Conservation (phyloP, 2,888 invertebrate genomes). For the Ochropleura leucogaster region DNA sequence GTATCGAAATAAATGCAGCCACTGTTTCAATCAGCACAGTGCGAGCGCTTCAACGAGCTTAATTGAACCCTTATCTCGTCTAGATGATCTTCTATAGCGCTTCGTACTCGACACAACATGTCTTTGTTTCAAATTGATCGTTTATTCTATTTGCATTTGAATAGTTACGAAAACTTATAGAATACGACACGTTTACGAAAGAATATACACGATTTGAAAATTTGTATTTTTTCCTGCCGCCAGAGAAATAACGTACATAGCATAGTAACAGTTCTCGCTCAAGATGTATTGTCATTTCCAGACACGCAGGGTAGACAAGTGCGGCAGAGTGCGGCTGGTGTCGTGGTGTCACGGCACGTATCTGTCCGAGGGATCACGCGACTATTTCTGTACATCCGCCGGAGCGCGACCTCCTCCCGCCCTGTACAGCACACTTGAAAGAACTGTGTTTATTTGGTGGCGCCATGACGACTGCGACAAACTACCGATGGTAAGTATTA, state of each 20-base stretch:
- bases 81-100: slow-evolving; percentile 8
- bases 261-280: background rate
- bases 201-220: slow-evolving; percentile 1
- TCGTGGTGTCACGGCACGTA: background rate
- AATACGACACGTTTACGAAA: slow-evolving; percentile 1
- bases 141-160: slow-evolving; percentile 6
- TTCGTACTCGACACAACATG: background rate
- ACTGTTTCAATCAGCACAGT: slow-evolving; percentile 42
- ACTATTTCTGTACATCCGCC: slow-evolving; percentile 69
- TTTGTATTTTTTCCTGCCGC: background rate
- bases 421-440: slow-evolving; percentile 9
- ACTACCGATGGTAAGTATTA: background rate
- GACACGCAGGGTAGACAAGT: background rate
- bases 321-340: background rate
- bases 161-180: background rate
- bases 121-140: slow-evolving; percentile 6
- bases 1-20: slow-evolving; percentile 43
- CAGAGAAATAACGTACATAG: background rate
- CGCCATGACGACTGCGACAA: background rate
- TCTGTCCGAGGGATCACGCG: slow-evolving; percentile 6
- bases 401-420: slow-evolving; percentile 16
- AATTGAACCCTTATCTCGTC: slow-evolving; percentile 40
- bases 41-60: slow-evolving; percentile 31
- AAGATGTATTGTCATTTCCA: background rate
- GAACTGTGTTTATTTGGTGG: slow-evolving; percentile 34